These are phyloP conservation scores for Ptychobarbus kaznakovi DNA, from an alignment of 2,797 vertebrate genomes.

Conservation along the genomic window DNA sequence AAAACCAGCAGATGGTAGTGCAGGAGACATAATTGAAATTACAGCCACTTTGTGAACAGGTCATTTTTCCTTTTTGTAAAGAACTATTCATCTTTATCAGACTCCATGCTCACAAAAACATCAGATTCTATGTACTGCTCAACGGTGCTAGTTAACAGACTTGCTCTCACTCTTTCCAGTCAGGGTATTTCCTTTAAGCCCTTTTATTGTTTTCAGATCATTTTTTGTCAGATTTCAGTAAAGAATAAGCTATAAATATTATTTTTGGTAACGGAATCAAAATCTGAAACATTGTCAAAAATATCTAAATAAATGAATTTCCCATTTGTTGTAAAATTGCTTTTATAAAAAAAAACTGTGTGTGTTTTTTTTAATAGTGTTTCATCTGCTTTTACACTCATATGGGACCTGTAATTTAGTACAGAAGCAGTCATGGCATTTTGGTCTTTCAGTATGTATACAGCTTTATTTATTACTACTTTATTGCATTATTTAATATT, in stretches of 20 bases:
- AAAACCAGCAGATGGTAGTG: conserved; percentile 27
- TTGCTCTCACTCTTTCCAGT: neutral
- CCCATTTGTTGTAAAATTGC: neutral
- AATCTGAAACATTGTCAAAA: neutral
- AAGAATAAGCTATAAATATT: neutral
- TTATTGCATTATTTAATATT: neutral
- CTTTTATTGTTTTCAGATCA: neutral
- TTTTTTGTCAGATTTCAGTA: neutral
- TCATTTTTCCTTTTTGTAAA: conserved; percentile 6
- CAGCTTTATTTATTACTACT: neutral
- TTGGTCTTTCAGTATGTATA: neutral
- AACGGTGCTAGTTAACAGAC: neutral
- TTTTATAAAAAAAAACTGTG: neutral
- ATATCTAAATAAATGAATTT: neutral
- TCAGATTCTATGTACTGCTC: neutral
- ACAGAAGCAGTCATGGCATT: neutral
- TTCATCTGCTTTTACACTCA: neutral
- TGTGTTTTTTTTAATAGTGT: neutral
- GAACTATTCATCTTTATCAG: conserved; percentile 1
- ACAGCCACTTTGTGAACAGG: neutral
- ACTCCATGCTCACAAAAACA: neutral
- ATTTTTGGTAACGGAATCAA: neutral
- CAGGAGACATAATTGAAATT: neutral
- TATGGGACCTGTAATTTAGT: neutral
- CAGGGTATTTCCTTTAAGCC: neutral